Base-by-base conservation (phyloP, 35 echinoderm and acorn worm genomes). In the Holothuria glaberrima region DNA sequence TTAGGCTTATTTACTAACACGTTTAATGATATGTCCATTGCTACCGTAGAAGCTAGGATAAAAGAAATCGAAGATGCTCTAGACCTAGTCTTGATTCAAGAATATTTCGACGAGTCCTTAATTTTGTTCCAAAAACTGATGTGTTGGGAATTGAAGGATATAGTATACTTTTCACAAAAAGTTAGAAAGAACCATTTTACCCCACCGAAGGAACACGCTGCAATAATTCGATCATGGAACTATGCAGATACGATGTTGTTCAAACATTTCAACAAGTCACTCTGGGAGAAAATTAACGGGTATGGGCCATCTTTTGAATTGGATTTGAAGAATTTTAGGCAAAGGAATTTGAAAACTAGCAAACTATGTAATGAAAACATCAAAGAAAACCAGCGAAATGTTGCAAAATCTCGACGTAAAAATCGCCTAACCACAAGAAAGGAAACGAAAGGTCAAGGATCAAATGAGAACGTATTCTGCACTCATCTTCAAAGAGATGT, bases 41-140 rank as follows among this genome's bases (percentile, higher is more conserved):
- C 25, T 13, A 13, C 31, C 3, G 30, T 50, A 13, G 30, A 48
- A 4, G 45, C 34, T n/a, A 41, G 21, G 58, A 52, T 84, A 20
- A 33, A 38, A 22, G 9, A 27, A 90, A 59, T 92, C 2, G 48
- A 69, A 6, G 13, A 41, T 25, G 46, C 86, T 34, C 58, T 92
- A 30, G 90, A 92, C 34, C 35, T 92, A 44, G 90, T 92, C 21
- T 32, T 92, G 20, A 59, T 92, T 19, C 38, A 36, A 28, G 82
- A 87, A 45, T 84, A 92, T 36, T 86, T 86, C 18, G 81, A 92
- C 82, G 90, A 92, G 68, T 92, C 90, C n/a, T 45, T 92, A 28
- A 26, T 92, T 12, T 57, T 92, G 6, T 80, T 92, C 7, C 60
- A 75, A 29, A 86, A 86, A 32, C 29, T 92, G 2, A 73, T 92